Evolutionary conservation across 2,888 invertebrate genomes (phyloP), one percentile per base, ranked within the genome.

Genomic region (Trachelus troglodyta): DNA sequence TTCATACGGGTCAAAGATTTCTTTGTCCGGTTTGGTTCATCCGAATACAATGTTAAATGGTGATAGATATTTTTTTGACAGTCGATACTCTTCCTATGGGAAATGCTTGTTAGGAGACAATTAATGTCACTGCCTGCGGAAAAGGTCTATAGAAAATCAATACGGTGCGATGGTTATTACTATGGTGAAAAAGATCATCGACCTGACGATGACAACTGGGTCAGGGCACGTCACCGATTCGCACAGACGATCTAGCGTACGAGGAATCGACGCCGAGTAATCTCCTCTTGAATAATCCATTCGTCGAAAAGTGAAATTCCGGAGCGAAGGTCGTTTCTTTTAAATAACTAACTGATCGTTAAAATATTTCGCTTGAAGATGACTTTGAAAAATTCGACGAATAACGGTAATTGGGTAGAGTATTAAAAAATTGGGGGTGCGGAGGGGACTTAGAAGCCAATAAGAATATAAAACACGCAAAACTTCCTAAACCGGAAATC

Each of bases 211-310:
- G 85, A 89, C 89, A 91, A 91, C 91, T 91, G 89, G 91, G 91
- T 91, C 91, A 91, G 91, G 90, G 91, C 91, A 90, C 90, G 89
- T 89, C 88, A 89, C 83, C 89, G 90, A 89, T 90, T 89, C 90
- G 87, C 90, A 90, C 89, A 90, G 89, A 90, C 90, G 90, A 87
- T 88, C 89, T 90, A 89, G 82, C 83, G 83, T 81, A 80, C 75
- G 34, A 71, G 33, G 71, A 34, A 71, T 34, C 34, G 15, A 34
- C 31, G 31, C 31, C 31, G 31, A 71, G 56, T 56, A 56, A 56
- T 56, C 56, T 56, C 56, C 56, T 56, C 71, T 15, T 34, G 71
- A 71, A 71, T 34, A 34, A 71, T 71, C 77, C 79, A 79, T 81
- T 82, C 81, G 76, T 83, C 84, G 84, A 89, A 89, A 89, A 89